Evolutionary conservation across 2,113 vertebrate species (phyloP), one percentile per base, ranked within the genome.

Genomic region (Catharus minimus): DNA sequence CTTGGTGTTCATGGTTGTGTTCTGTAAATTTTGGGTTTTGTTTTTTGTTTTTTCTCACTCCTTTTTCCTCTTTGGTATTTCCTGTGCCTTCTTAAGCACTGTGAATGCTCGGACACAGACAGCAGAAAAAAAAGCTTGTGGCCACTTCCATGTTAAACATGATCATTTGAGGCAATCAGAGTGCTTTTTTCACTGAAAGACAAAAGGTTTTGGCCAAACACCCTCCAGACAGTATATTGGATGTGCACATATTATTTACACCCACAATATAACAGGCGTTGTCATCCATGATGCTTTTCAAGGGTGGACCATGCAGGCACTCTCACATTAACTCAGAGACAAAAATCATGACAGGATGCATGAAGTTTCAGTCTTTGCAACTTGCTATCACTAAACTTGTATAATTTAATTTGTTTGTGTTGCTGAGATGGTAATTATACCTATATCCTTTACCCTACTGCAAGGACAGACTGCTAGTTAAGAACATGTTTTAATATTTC

Each of bases 181-280:
- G 6, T 13, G 1, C 3, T 47, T 76, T 82, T 83, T 68, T 56
- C 15, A 50, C 15, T 52, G 7, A 38, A 32, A 75, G 20, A 49
- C 5, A 47, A 57, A 1, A 16, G 7, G 24, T 27, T 66, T 44
- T 2, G 24, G 36, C 10, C 16, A 78, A 81, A 69, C 2, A 20
- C 3, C 2, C 10, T 38, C 36, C 13, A 39, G 12, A 8, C 1
- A 30, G 4, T 33, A 2, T 50, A 19, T 6, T 38, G 55, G 11
- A 56, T 55, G 18, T 20, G 5, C 15, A 56, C 28, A 24, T 3
- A 7, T 8, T 44, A 8, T 57, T 83, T 69, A 61, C 1, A 43
- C 6, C 13, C 5, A 16, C 28, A 71, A 57, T 3, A 5, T 21
- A 60, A 32, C 18, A 46, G 12, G 3, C 60, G 22, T 8, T 84